Evolutionary conservation across 2,888 invertebrate genomes (phyloP).

Genomic region (Caenorhabditis sulstoni): DNA sequence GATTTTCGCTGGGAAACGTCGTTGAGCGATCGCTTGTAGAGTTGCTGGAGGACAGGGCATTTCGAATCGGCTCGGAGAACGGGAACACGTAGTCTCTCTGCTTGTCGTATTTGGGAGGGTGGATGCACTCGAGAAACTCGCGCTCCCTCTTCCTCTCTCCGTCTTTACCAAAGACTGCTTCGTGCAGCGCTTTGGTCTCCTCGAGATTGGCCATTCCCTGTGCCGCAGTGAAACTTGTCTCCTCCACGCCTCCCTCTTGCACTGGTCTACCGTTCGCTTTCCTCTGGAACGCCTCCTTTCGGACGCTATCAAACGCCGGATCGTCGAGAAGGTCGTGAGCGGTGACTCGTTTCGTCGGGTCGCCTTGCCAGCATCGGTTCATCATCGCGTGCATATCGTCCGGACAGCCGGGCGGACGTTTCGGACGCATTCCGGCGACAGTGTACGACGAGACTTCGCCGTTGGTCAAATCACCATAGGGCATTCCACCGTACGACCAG

Average conservation of each 20-base stretch:
- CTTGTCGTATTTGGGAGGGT: too few relatives aligned
- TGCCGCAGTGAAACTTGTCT: background rate
- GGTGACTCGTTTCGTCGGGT: conserved; percentile 91
- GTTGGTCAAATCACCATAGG: conserved; percentile 94
- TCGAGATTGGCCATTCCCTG: background rate
- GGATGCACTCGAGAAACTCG: too few relatives aligned
- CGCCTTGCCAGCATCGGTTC: conserved; percentile 97
- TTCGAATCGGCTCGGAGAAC: too few relatives aligned
- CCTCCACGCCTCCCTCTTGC: background rate
- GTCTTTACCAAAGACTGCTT: too few relatives aligned
- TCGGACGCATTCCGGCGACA: conserved; percentile 87
- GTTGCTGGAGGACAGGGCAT: too few relatives aligned
- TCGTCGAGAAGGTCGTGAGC: conserved; percentile 87
- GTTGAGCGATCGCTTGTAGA: too few relatives aligned
- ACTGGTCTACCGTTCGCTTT: background rate
- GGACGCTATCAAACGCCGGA: conserved; percentile 27
- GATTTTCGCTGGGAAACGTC: too few relatives aligned
- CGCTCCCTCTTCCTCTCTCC: too few relatives aligned
- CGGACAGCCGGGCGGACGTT: conserved; percentile 93
- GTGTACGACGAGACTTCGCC: conserved; percentile 89
- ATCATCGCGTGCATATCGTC: conserved; percentile 89
- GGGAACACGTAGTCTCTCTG: too few relatives aligned
- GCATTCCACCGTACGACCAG: conserved; percentile 95
- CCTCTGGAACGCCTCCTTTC: background rate
- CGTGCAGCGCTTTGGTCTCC: background rate